Conservation (phyloP, 2,113 vertebrate species). For the Limnothrissa miodon region DNA sequence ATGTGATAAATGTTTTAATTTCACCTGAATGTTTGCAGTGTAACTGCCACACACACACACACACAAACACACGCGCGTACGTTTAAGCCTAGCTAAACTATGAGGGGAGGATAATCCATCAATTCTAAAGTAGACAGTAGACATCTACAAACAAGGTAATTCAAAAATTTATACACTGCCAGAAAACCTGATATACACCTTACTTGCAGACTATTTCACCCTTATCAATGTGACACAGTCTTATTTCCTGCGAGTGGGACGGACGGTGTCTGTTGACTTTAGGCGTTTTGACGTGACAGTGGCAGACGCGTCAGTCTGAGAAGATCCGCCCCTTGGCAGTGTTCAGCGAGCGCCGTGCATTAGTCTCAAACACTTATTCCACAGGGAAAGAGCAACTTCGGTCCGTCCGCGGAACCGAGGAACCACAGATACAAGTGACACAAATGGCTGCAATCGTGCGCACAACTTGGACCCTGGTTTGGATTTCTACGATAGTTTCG, state of each 20-base stretch:
- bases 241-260: not conserved
- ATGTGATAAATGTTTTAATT: no score
- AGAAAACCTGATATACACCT: not conserved
- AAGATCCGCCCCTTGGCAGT: constrained; percentile 72
- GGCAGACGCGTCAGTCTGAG: constrained; percentile 59
- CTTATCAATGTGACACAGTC: not conserved
- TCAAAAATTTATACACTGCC: not conserved
- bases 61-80: no score
- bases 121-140: no score
- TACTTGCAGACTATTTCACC: not conserved
- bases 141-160: no score
- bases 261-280: constrained; percentile 33
- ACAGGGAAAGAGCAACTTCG: constrained; percentile 80
- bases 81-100: no score
- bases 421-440: constrained; percentile 53
- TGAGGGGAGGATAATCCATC: no score
- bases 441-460: constrained; percentile 78
- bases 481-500: constrained; percentile 74
- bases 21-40: no score
- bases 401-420: constrained; percentile 67
- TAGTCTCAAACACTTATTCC: constrained; percentile 82
- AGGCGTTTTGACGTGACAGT: constrained; percentile 27
- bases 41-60: no score
- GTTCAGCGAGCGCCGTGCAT: constrained; percentile 65
- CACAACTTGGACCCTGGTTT: constrained; percentile 68